Evolutionary conservation across 1,140 invertebrate species (phyloP), one percentile per base, ranked within the genome.

Genomic region (Rhagoletis pomonella): DNA sequence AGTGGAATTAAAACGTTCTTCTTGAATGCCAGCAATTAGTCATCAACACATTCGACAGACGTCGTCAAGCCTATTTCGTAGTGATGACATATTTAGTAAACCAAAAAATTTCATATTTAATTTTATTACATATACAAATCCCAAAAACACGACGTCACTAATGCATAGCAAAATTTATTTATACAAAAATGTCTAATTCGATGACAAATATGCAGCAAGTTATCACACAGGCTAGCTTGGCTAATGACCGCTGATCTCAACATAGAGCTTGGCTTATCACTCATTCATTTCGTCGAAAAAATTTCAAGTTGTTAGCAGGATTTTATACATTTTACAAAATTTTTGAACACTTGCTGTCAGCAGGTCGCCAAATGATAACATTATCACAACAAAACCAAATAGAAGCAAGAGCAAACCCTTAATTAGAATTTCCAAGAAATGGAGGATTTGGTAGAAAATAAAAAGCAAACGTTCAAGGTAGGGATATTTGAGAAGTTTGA

Each of bases 111-210:
- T 67, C 29, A 39, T 0, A 42, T 10, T 29, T 29, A 29, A 0
- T 67, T 67, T 67, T 67, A 67, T 67, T 67, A 67, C 7, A n/a
- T 39, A 65, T 29, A 42, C 39, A 39, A 67, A 29, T 67, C 10
- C 64, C 29, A 67, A 67, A 67, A 14, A 10, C 64, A 67, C 19
- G 12, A 29, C 64, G 1, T 67, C 62, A 67, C 3, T 4, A 10
- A 67, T 67, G 64, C 64, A 19, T 39, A 7, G 64, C 64, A 65
- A 42, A 29, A 55, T 29, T 65, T 65, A 65, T 65, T 65, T 65
- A 42, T 29, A 65, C 29, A 12, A 2, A 3, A 65, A 39, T 65
- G 10, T 29, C 4, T 42, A 42, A 67, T 39, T 12, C 9, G 64
- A 67, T 1, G 39, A 55, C 50, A 10, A 55, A 55, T 55, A 55